A percentile compares a stretch with the other conserved stretches of the same genome.
phyloP scores from a whole-genome alignment of 92 coral and sea anemone genomes.

The Montipora capitata region DNA sequence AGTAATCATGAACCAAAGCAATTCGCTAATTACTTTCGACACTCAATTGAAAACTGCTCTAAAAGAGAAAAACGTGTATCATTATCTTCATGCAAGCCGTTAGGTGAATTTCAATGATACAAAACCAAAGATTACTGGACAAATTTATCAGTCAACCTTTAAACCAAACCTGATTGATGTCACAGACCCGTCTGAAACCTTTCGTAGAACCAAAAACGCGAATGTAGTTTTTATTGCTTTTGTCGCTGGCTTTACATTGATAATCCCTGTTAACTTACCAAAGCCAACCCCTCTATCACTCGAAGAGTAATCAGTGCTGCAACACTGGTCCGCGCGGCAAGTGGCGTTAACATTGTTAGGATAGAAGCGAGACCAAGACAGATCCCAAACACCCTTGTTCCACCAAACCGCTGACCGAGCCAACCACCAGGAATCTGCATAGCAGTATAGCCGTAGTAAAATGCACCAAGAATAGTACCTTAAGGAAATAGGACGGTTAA shows the following conservation, averaged over 20 bases:
- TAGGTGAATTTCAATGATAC: too few species aligned
- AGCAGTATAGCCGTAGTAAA: slow-evolving; percentile 98
- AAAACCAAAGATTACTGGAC: too few species aligned
- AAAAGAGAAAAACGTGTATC: too few species aligned
- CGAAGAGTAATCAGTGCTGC: slow-evolving; percentile 93
- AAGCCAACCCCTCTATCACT: slow-evolving; percentile 93
- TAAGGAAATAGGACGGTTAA: not conserved
- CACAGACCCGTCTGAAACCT: too few species aligned
- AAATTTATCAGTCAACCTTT: too few species aligned
- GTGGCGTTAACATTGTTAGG: slow-evolving; percentile 95
- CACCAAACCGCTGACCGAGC: slow-evolving; percentile 97
- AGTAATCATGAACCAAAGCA: too few species aligned
- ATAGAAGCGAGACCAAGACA: slow-evolving; percentile 95
- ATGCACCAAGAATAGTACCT: slow-evolving; percentile 98
- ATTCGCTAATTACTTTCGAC: too few species aligned
- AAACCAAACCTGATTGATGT: too few species aligned
- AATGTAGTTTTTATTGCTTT: not conserved
- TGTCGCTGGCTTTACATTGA: not conserved
- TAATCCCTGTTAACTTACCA: slow-evolving; percentile 77
- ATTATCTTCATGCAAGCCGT: too few species aligned
- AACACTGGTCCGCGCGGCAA: slow-evolving; percentile 96
- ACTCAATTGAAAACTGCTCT: too few species aligned
- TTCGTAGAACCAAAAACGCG: too few species aligned
- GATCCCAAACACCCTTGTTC: slow-evolving; percentile 96
- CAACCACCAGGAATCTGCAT: slow-evolving; percentile 99